phyloP scores from a whole-genome alignment of 2,888 invertebrate genomes.

The Mechanitis mazaeus region DNA sequence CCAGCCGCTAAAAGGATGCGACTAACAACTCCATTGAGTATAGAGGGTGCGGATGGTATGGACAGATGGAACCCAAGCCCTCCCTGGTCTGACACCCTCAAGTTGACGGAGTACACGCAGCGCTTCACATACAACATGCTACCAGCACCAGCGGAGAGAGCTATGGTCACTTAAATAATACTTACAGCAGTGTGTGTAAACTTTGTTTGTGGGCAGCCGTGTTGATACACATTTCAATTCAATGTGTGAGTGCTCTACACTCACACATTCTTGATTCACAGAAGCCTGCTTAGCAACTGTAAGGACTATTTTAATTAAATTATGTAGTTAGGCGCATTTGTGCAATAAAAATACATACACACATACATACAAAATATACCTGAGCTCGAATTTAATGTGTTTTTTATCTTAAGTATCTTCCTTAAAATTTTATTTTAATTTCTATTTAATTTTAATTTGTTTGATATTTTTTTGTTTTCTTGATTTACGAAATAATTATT shows the following conservation, averaged over 20 bases:
- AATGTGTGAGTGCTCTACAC: neutral
- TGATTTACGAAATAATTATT: neutral
- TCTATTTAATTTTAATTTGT: neutral
- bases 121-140: conserved; percentile 87
- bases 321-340: neutral
- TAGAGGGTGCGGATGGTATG: conserved; percentile 82
- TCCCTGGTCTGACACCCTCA: conserved; percentile 90
- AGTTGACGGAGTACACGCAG: conserved; percentile 87
- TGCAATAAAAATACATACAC: neutral
- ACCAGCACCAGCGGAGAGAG: conserved; percentile 79
- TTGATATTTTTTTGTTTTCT: neutral
- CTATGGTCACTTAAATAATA: conserved; percentile 59
- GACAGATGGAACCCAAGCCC: conserved; percentile 92
- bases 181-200: neutral
- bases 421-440: neutral
- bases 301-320: neutral
- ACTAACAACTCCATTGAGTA: conserved; percentile 43
- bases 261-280: neutral
- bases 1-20: conserved; percentile 63
- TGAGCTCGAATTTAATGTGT: neutral
- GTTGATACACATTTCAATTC: neutral
- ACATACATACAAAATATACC: neutral
- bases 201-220: neutral
- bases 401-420: neutral
- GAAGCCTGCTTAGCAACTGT: neutral